These are phyloP conservation scores for Podarcis lilfordi DNA, from an alignment of 2,797 vertebrate species.

Conservation along the genomic window DNA sequence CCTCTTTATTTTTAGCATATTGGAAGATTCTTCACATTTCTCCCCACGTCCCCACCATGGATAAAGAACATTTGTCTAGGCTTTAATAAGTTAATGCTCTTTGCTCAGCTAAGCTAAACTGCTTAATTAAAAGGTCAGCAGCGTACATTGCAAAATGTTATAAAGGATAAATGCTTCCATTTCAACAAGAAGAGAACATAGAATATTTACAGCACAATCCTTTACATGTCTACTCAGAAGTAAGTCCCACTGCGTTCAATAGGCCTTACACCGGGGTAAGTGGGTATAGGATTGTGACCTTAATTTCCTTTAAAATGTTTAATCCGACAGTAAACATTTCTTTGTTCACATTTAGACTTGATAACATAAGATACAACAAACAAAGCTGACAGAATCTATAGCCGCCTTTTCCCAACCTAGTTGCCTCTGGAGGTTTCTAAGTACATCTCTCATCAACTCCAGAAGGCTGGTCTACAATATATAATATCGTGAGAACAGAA, in stretches of 20 bases:
- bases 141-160: conserved; percentile 6
- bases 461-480: background rate
- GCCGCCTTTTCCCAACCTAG: too few relatives aligned
- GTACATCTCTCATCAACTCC: too few relatives aligned
- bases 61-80: conserved; percentile 2
- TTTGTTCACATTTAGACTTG: background rate
- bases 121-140: conserved; percentile 29
- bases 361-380: conserved; percentile 14
- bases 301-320: background rate
- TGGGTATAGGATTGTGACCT: background rate
- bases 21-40: conserved; percentile 22
- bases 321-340: background rate
- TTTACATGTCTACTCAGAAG: background rate
- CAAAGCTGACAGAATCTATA: background rate
- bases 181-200: background rate
- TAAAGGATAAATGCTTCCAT: conserved; percentile 7
- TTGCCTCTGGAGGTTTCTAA: too few relatives aligned
- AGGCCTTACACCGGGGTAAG: background rate
- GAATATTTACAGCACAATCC: background rate
- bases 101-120: conserved; percentile 25
- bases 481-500: background rate
- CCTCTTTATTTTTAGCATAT: conserved; percentile 22
- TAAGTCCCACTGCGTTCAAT: background rate
- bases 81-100: conserved; percentile 32
- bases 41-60: background rate